Evolutionary conservation across 2,888 invertebrate species (phyloP).

Genomic region (Stratiomys singularior): DNA sequence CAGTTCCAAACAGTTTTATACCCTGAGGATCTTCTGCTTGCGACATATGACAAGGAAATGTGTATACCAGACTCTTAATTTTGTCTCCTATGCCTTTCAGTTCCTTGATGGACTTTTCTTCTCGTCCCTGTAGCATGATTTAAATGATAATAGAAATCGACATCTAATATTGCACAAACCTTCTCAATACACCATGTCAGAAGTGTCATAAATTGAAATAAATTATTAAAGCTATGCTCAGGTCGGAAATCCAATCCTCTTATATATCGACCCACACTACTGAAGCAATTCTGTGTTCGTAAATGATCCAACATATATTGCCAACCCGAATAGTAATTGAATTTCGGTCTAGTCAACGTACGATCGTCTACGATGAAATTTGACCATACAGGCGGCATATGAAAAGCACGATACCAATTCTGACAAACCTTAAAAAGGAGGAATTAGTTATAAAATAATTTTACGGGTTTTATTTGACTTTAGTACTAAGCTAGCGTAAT

Average conservation of each 20-base stretch:
- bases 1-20: conserved; percentile 79
- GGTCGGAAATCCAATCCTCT: conserved; percentile 76
- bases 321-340: conserved; percentile 85
- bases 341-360: conserved; percentile 78
- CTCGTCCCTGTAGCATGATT: conserved; percentile 47
- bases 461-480: background rate
- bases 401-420: conserved; percentile 76
- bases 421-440: conserved; percentile 60
- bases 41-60: conserved; percentile 80
- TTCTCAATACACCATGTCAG: conserved; percentile 78
- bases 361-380: conserved; percentile 77
- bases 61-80: conserved; percentile 73
- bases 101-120: conserved; percentile 56
- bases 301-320: conserved; percentile 80
- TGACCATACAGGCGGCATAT: conserved; percentile 80
- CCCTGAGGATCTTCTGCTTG: conserved; percentile 71
- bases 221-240: conserved; percentile 80
- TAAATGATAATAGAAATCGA: background rate
- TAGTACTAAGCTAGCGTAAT: conserved; percentile 76
- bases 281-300: conserved; percentile 76
- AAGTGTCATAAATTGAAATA: conserved; percentile 86
- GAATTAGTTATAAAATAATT: background rate
- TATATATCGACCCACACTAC: conserved; percentile 74
- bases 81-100: conserved; percentile 68
- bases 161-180: conserved; percentile 53